phyloP scores from a whole-genome alignment of 2,113 vertebrate species.

The Microcebus tavaratra region DNA sequence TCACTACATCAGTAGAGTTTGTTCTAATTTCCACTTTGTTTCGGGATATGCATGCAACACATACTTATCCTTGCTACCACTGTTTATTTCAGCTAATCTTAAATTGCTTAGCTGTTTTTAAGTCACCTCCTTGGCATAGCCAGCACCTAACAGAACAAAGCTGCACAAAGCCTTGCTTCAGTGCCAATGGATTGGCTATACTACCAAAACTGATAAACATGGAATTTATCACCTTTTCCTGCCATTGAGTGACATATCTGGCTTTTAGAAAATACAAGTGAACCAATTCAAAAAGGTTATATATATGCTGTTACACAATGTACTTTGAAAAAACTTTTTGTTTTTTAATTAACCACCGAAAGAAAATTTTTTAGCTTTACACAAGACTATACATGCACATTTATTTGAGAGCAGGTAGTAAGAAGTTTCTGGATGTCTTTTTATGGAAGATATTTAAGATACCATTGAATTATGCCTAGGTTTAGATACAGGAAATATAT shows the following conservation, averaged over 20 bases:
- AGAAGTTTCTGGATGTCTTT: neutral
- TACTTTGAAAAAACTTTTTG: neutral
- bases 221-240: neutral
- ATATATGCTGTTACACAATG: neutral
- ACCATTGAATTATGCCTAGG: neutral
- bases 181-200: neutral
- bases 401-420: neutral
- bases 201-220: neutral
- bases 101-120: neutral
- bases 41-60: neutral
- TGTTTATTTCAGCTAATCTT: neutral
- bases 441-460: neutral
- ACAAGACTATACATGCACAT: neutral
- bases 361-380: neutral
- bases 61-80: accelerated
- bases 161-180: neutral
- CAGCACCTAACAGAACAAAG: neutral
- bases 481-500: neutral
- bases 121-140: accelerated
- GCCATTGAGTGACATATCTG: neutral
- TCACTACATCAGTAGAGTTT: neutral
- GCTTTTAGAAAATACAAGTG: neutral
- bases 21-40: neutral
- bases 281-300: neutral
- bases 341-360: neutral